Base-by-base conservation (phyloP, 2,113 vertebrate species). In the Himantopus leucocephalus region DNA sequence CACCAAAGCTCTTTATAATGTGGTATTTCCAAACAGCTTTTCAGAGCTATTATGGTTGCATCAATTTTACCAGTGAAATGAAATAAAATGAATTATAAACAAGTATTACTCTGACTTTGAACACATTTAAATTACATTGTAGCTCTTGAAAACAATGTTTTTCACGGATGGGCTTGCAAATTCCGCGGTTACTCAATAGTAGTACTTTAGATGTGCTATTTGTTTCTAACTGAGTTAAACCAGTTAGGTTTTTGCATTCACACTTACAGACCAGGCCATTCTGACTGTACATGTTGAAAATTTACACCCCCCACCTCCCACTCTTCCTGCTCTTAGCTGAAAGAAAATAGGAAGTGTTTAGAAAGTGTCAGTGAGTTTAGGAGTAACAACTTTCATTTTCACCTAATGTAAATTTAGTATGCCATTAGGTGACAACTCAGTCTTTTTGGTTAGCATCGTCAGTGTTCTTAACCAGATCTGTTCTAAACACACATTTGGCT, bases 291-390 rank as follows among this genome's bases (percentile, higher is more conserved):
- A 3, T 48, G 58, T 59, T 75, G 34, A 64, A 68, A 62, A 55
- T 39, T 8, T 6, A 66, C 7, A 29, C 19, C 7, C 12, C 9
- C 20, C 10, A 4, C 2, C 4, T 2, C 32, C 10, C 6, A 9
- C 29, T 63, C 4, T 29, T 37, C 10, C 18, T 26, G 10, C 32
- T 64, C 20, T 48, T 50, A 48, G 30, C 22, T 17, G 47, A 85
- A 73, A 68, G 39, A 29, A 68, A 74, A 74, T 24, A 73, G 32
- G 35, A 72, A 59, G 7, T 34, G 9, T 47, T 63, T 32, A 85
- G n/a, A 72, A 67, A 70, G 43, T 27, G 35, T 39, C 55, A 39
- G 17, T 58, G 34, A 45, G 20, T 58, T 68, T 45, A 75, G 27
- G 23, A 70, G 16, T 52, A 63, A 52, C 14, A 73, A 21, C 37